Percentiles rank a stretch among this genome's conserved stretches.
These are phyloP conservation scores for Pagetopsis macropterus DNA, from an alignment of 2,797 vertebrate genomes.

Conservation along the genomic window DNA sequence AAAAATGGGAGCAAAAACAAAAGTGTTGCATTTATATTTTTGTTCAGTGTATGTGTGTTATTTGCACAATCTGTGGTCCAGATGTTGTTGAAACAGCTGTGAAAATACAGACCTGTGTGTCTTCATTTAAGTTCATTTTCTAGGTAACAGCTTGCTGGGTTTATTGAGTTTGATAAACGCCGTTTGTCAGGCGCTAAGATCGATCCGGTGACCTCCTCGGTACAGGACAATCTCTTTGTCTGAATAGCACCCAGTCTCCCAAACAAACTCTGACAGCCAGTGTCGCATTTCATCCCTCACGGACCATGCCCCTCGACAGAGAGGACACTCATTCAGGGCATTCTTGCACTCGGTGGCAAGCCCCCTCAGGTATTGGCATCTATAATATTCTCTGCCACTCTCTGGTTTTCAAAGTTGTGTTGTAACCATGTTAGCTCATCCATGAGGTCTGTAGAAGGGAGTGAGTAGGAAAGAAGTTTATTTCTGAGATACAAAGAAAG, in stretches of 20 bases:
- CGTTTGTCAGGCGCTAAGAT: constrained; percentile 1
- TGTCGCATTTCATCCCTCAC: constrained; percentile 77
- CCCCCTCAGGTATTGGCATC: constrained; percentile 51
- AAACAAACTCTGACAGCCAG: constrained; percentile 69
- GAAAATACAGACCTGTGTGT: not conserved
- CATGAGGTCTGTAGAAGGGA: constrained; percentile 20
- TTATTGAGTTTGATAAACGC: constrained; percentile 7
- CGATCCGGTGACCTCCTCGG: constrained; percentile 14
- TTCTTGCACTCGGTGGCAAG: constrained; percentile 28
- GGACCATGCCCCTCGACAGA: constrained; percentile 68
- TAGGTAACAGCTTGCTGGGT: not conserved
- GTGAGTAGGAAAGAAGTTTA: constrained; percentile 20
- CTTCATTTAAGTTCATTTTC: constrained; percentile 1
- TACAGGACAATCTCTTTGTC: constrained; percentile 11
- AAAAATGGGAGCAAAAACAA: too few species aligned
- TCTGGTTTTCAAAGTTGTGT: constrained; percentile 11
- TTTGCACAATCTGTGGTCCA: constrained; percentile 14
- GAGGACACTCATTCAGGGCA: constrained; percentile 60
- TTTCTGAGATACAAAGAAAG: constrained; percentile 21
- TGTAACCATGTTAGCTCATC: constrained; percentile 36
- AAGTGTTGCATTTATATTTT: too few species aligned
- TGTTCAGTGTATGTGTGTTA: too few species aligned
- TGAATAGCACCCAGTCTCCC: constrained; percentile 54
- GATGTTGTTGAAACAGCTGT: constrained; percentile 25
- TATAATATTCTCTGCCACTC: constrained; percentile 26